These are phyloP conservation scores for Eubucco bourcierii DNA, from an alignment of 2,113 vertebrate species.

Conservation along the genomic window DNA sequence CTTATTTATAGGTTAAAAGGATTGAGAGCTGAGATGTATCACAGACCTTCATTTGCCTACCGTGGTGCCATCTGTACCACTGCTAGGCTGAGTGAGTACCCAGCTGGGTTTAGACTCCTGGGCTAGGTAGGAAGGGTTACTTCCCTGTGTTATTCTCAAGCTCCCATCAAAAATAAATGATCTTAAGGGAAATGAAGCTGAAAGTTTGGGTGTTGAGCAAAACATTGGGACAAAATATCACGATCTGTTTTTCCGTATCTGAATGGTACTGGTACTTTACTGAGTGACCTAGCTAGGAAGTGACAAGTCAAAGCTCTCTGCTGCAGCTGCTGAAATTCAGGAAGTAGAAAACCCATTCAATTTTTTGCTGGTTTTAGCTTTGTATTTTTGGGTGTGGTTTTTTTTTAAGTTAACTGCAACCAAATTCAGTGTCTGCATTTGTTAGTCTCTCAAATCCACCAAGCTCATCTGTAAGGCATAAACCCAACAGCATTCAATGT, in stretches of 20 bases:
- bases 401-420: not conserved
- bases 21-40: not conserved
- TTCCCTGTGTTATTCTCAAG: not conserved
- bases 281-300: not conserved
- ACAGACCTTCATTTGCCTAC: not conserved
- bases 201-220: not conserved
- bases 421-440: not conserved
- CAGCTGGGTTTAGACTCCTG: not conserved
- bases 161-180: not conserved
- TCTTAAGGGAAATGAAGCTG: not conserved
- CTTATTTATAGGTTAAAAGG: not conserved
- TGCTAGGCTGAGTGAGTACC: not conserved
- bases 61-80: not conserved
- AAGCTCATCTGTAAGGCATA: not conserved
- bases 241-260: not conserved
- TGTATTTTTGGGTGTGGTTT: not conserved
- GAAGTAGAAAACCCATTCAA: not conserved
- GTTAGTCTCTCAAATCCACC: not conserved
- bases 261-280: not conserved
- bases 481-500: not conserved
- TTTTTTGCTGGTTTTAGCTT: not conserved
- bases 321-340: conserved; percentile 19
- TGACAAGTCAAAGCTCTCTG: not conserved
- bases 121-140: not conserved
- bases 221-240: not conserved